These are phyloP conservation scores for Koerneria pararmatus DNA, from an alignment of 2,888 invertebrate genomes.

Conservation along the genomic window DNA sequence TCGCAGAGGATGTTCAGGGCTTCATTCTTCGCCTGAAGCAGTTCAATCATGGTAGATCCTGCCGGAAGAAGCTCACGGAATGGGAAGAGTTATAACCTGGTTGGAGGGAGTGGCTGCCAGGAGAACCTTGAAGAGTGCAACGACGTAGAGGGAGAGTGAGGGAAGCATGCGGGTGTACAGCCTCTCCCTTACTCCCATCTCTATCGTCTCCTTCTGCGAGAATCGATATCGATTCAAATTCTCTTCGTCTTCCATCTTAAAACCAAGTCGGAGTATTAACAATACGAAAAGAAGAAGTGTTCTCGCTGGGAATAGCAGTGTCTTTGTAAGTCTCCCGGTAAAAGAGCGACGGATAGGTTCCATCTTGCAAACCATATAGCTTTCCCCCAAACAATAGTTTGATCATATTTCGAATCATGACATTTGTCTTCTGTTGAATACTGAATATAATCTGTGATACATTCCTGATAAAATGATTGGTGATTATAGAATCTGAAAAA, in stretches of 20 bases:
- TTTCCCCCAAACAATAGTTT: no score
- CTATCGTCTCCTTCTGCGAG: slow-evolving; percentile 67
- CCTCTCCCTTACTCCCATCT: slow-evolving; percentile 42
- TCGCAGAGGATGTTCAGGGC: slow-evolving; percentile 97
- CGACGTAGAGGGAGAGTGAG: slow-evolving; percentile 90
- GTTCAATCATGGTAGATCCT: not conserved
- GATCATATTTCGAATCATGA: no score
- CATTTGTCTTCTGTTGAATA: no score
- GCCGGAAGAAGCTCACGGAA: not conserved
- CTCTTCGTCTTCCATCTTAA: slow-evolving; percentile 53
- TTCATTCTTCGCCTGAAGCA: slow-evolving; percentile 81
- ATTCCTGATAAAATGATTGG: no score
- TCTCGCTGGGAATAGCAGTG: not conserved
- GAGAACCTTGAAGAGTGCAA: slow-evolving; percentile 79
- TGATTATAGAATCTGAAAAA: no score
- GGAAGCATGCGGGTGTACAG: slow-evolving; percentile 72
- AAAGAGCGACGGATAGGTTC: no score
- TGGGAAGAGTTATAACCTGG: slow-evolving; percentile 32
- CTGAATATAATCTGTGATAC: no score
- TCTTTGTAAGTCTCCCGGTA: not conserved
- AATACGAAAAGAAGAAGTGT: no score
- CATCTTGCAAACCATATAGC: no score
- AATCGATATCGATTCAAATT: slow-evolving; percentile 51
- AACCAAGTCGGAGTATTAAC: no score
- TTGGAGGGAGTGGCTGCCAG: slow-evolving; percentile 89